Conservation (phyloP, 2,888 invertebrate genomes). For the Zaprionus lineosus region DNA sequence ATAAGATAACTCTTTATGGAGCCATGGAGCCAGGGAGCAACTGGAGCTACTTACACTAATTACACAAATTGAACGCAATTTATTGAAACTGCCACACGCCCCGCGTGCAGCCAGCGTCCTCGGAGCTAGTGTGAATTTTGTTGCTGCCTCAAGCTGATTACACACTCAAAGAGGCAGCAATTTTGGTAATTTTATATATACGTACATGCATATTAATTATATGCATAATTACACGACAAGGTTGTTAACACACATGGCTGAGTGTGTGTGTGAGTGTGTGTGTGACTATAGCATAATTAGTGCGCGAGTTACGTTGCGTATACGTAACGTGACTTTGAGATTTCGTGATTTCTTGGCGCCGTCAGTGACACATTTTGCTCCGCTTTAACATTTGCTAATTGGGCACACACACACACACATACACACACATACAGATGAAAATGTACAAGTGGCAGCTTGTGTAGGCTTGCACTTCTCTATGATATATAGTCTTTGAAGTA, state of each 20-base stretch:
- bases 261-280: constrained; percentile 8
- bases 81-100: constrained; percentile 40
- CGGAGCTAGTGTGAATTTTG: neutral
- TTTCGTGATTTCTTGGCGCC: constrained; percentile 1
- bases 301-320: constrained; percentile 51
- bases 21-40: constrained; percentile 4
- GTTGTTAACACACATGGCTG: constrained; percentile 18
- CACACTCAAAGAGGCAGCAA: constrained; percentile 55
- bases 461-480: no score
- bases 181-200: constrained; percentile 66
- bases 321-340: constrained; percentile 52
- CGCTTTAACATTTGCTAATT: constrained; percentile 51
- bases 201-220: constrained; percentile 71
- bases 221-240: constrained; percentile 68
- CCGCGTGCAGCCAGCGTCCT: constrained; percentile 5
- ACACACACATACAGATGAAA: constrained; percentile 2
- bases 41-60: constrained; percentile 62
- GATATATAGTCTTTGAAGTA: no score
- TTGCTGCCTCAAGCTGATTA: constrained; percentile 29
- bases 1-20: neutral
- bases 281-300: constrained; percentile 53
- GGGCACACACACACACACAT: constrained; percentile 20
- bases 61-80: constrained; percentile 72
- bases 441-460: no score
- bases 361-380: constrained; percentile 8